phyloP scores from a whole-genome alignment of 2,113 vertebrate species.

The Pycnonotus jocosus region DNA sequence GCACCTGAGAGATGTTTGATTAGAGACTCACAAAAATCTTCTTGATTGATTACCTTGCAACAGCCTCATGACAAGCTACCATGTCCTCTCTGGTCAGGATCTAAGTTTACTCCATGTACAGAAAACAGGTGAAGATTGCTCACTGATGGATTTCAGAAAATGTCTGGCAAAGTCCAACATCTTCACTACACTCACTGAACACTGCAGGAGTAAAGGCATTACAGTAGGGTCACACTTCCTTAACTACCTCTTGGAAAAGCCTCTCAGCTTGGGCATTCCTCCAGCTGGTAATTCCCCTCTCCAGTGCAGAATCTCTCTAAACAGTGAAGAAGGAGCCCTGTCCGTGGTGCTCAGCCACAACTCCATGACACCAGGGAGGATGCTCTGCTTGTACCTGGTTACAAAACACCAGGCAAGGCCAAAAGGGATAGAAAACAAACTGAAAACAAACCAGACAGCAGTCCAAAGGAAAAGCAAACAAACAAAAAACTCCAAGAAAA shows the following conservation, averaged over 20 bases:
- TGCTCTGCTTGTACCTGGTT: neutral
- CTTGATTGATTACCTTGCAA: neutral
- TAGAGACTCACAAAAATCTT: neutral
- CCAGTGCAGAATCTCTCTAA: neutral
- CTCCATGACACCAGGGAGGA: fast-evolving
- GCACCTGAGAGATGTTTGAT: neutral
- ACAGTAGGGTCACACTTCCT: neutral
- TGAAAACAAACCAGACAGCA: neutral
- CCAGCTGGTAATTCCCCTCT: neutral
- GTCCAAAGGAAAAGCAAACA: neutral
- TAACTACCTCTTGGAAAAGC: neutral
- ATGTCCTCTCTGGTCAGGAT: neutral
- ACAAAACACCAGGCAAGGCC: neutral
- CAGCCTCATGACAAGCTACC: neutral
- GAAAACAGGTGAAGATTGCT: neutral
- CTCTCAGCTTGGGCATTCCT: neutral
- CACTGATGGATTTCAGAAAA: neutral
- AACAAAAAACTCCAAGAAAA: neutral
- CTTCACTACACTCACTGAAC: neutral
- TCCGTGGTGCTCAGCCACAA: constrained; percentile 43
- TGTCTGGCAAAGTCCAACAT: neutral
- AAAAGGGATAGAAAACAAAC: neutral
- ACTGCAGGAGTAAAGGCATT: neutral
- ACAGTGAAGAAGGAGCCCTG: neutral
- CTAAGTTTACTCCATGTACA: neutral